Percentiles rank a stretch among this genome's conserved stretches.
Conservation (phyloP, 2,888 invertebrate species). For the Tipula unca region DNA sequence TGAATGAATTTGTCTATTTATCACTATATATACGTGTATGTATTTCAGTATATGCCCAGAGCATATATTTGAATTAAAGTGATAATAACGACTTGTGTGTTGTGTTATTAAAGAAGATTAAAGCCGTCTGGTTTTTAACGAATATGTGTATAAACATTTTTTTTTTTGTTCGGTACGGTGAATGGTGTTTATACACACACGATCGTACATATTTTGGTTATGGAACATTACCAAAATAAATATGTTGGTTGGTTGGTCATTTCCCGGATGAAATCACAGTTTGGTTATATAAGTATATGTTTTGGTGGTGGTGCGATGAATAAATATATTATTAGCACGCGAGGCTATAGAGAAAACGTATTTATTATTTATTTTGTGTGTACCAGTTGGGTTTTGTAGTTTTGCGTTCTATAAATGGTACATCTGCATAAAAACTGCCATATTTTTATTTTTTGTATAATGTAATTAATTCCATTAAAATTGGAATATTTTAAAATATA, state of each 20-base stretch:
- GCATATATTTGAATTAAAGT: not conserved
- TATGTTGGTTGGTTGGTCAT: not conserved
- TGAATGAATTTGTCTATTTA: not conserved
- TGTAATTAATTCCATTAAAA: too few species aligned
- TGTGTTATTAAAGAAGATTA: not conserved
- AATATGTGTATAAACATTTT: too few species aligned
- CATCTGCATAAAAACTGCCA: too few species aligned
- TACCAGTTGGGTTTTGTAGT: too few species aligned
- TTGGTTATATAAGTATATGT: not conserved
- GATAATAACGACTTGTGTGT: not conserved
- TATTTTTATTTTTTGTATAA: too few species aligned
- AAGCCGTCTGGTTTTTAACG: not conserved
- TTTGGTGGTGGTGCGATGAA: not conserved
- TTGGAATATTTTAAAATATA: too few species aligned
- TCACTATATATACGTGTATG: not conserved
- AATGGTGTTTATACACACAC: too few species aligned
- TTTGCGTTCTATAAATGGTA: too few species aligned
- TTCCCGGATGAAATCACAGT: conserved; percentile 8
- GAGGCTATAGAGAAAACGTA: not conserved
- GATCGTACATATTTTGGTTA: not conserved
- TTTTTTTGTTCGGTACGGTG: too few species aligned
- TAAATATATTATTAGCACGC: not conserved
- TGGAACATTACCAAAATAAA: not conserved
- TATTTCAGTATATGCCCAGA: not conserved
- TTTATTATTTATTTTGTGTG: not conserved